Percentiles rank a stretch among this genome's conserved stretches.
These are phyloP conservation scores for Lophius piscatorius DNA, from an alignment of 2,113 vertebrate species.

Conservation along the genomic window DNA sequence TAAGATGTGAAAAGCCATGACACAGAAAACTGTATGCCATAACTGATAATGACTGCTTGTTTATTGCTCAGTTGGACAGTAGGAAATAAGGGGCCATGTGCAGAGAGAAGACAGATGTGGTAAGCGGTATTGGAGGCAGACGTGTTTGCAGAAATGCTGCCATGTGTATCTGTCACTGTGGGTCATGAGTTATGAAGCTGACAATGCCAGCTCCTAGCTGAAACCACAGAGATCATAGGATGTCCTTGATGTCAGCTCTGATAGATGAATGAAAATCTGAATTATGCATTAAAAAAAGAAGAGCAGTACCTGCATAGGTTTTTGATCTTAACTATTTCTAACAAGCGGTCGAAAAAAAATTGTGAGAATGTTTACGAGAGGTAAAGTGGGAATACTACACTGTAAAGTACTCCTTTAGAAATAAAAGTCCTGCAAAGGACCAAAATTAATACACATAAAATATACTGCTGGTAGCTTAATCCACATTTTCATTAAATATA, in stretches of 20 bases:
- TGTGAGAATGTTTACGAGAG: neutral
- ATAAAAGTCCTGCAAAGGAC: too few relatives aligned
- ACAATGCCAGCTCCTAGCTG: conserved; percentile 51
- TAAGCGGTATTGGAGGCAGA: conserved; percentile 36
- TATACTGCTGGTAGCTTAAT: too few relatives aligned
- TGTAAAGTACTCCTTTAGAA: neutral
- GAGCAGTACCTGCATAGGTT: conserved; percentile 6
- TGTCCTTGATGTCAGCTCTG: conserved; percentile 63
- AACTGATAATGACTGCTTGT: neutral
- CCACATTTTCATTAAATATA: too few relatives aligned
- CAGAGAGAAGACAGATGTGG: conserved; percentile 23
- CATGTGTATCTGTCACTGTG: conserved; percentile 63
- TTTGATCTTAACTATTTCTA: neutral
- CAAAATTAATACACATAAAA: too few relatives aligned
- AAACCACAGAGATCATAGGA: conserved; percentile 41
- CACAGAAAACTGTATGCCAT: neutral
- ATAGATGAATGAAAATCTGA: conserved; percentile 51
- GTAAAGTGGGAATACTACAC: too few relatives aligned
- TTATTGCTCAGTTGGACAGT: neutral
- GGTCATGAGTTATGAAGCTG: conserved; percentile 60
- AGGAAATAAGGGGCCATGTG: conserved; percentile 3
- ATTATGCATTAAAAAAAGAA: conserved; percentile 33
- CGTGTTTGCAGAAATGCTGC: conserved; percentile 67
- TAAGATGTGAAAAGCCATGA: conserved; percentile 20
- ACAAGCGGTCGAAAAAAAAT: conserved; percentile 1